Base-by-base conservation (phyloP, 2,113 vertebrate species). In the Sminthopsis crassicaudata region DNA sequence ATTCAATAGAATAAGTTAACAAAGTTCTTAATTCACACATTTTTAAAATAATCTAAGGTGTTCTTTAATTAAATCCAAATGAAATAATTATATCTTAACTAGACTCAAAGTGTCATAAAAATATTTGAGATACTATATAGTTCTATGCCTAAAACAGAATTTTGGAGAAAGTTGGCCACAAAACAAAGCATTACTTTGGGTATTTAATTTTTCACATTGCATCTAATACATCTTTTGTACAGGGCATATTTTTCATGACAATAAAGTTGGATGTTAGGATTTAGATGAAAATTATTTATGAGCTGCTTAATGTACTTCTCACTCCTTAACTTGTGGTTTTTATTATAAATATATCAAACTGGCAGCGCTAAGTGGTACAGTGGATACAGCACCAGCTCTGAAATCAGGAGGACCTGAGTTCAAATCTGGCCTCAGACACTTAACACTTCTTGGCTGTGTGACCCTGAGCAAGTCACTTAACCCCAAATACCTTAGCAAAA, bases 1-100 rank as follows among this genome's bases (percentile, higher is more conserved):
- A 91, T 60, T 93, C 93, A 8, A 23, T 42, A 84, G 16, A 84
- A 42, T 76, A 8, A 96, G 42, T 93, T 97, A 97, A 92, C 93
- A 96, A 53, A 90, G 46, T 92, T 94, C n/a, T 93, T 42, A 96
- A 92, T 8, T 95, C 89, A 90, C 2, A 95, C 14, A 93, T 53
- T 88, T 97, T 57, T 46, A 50, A 23, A 96, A 94, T 95, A 95
- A 94, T 92, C 14, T 42, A 67, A 53, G 30, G 27, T 93, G 4
- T 22, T 93, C 93, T 93, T 53, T 95, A 11, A 89, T 92, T 95
- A n/a, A 91, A 93, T 90, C 91, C 5, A 51, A 50, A 93, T 48
- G 30, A 50, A 95, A 16, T 67, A 92, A 91, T 0, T 10, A 51
- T 51, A 52, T 48, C 53, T 91, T 2, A 25, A 91, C 89, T 8